Evolutionary conservation across 1,140 invertebrate genomes (phyloP).

Genomic region (Ectropis grisescens): DNA sequence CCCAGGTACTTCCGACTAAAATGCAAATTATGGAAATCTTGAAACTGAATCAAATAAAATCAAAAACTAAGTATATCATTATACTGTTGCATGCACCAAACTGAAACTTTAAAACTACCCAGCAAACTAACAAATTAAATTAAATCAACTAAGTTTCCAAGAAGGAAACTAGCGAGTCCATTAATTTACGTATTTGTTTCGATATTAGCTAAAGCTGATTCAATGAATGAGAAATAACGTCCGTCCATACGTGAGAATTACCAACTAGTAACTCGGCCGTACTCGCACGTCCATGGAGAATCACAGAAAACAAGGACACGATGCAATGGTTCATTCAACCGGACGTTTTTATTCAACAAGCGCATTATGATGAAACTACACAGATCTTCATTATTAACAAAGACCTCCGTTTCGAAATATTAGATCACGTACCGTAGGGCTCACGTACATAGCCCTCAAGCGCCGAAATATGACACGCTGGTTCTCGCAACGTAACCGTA

Average conservation of each 20-base stretch:
- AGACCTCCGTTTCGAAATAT: conserved; percentile 52
- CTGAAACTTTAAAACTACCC: too few species aligned
- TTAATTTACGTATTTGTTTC: too few species aligned
- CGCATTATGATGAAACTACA: conserved; percentile 63
- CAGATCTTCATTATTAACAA: conserved; percentile 66
- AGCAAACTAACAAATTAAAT: too few species aligned
- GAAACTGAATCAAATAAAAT: too few species aligned
- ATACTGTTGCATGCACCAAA: too few species aligned
- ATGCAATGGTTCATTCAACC: conserved; percentile 68
- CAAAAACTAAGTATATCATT: too few species aligned
- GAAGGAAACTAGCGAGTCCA: too few species aligned
- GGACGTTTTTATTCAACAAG: conserved; percentile 63
- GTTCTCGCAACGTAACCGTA: too few species aligned
- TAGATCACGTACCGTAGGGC: conserved; percentile 29
- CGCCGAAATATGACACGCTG: conserved; percentile 16
- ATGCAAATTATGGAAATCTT: too few species aligned
- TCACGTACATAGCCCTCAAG: conserved; percentile 29
- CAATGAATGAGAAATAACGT: conserved; percentile 27
- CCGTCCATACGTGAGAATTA: conserved; percentile 16
- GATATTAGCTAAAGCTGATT: too few species aligned
- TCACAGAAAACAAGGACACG: conserved; percentile 68
- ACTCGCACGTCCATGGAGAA: conserved; percentile 54
- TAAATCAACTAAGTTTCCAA: too few species aligned
- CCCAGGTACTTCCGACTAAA: too few species aligned
- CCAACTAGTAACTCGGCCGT: conserved; percentile 5